Evolutionary conservation across 2,888 invertebrate species (phyloP).

Genomic region (Drepana falcataria): DNA sequence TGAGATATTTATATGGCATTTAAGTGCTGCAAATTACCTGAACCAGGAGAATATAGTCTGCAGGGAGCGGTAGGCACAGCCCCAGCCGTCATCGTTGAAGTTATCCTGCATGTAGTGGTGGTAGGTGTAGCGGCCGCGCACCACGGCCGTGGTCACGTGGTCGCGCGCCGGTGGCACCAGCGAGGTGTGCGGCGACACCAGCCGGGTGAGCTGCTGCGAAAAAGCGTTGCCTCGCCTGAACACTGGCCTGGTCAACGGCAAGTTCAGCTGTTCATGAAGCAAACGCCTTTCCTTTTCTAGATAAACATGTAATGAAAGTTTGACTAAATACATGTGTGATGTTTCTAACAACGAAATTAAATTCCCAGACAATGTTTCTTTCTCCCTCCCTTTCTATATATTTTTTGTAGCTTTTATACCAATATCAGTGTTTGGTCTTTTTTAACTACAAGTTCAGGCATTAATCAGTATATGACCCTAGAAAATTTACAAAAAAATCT

Average conservation of each 20-base stretch:
- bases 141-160: constrained; percentile 57
- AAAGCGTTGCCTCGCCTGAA: constrained; percentile 86
- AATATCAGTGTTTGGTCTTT: background rate
- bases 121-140: constrained; percentile 93
- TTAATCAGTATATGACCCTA: too few relatives aligned
- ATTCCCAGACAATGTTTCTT: too few relatives aligned
- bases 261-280: constrained; percentile 84
- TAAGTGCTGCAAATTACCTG: constrained; percentile 56
- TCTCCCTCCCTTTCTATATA: constrained; percentile 11
- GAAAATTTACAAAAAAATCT: too few relatives aligned
- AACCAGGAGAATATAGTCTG: constrained; percentile 99
- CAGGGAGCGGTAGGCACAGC: constrained; percentile 98
- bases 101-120: constrained; percentile 98
- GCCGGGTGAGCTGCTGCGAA: constrained; percentile 49
- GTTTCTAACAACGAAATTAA: too few relatives aligned
- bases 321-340: too few relatives aligned
- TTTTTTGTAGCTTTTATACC: background rate
- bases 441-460: background rate
- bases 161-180: constrained; percentile 57
- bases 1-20: too few relatives aligned
- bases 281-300: constrained; percentile 81
- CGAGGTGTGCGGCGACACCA: constrained; percentile 87
- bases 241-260: constrained; percentile 83
- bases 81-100: constrained; percentile 99
- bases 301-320: too few relatives aligned